phyloP scores from a whole-genome alignment of 2,888 invertebrate genomes.

The Chironomus tentans region DNA sequence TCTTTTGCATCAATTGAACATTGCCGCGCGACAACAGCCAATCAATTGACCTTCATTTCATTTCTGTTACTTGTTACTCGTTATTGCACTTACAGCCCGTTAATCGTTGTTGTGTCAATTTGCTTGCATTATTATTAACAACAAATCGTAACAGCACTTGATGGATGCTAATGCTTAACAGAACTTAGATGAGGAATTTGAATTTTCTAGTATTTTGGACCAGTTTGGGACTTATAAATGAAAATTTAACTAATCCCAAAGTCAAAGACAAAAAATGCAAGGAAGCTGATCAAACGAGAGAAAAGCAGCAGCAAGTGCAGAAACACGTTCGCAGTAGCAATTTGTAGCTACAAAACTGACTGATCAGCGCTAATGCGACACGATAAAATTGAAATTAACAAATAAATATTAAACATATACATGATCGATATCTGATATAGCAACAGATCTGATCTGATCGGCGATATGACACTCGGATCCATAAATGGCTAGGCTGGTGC shows the following conservation, averaged over 20 bases:
- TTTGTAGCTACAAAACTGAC: neutral
- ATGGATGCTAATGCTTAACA: neutral
- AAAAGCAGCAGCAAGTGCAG: neutral
- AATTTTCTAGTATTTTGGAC: too few relatives aligned
- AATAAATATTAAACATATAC: neutral
- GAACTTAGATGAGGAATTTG: too few relatives aligned
- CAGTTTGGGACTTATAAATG: too few relatives aligned
- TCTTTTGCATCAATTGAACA: neutral
- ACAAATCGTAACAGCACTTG: neutral
- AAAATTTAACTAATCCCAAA: too few relatives aligned
- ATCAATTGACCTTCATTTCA: conserved; percentile 20
- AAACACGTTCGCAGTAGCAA: neutral
- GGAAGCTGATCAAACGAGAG: neutral
- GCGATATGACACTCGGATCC: too few relatives aligned
- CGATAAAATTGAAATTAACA: neutral
- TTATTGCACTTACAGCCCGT: neutral
- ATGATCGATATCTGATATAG: too few relatives aligned
- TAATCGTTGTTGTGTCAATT: neutral
- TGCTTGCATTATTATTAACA: neutral
- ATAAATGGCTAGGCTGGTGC: too few relatives aligned
- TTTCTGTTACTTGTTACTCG: neutral
- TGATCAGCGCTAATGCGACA: neutral
- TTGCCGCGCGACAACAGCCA: neutral
- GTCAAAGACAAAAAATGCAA: too few relatives aligned
- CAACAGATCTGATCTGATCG: too few relatives aligned